Evolutionary conservation across 37 sponge, comb jelly and placozoan genomes (phyloP), one percentile per base, ranked within the genome.

Genomic region (Amphimedon queenslandica): DNA sequence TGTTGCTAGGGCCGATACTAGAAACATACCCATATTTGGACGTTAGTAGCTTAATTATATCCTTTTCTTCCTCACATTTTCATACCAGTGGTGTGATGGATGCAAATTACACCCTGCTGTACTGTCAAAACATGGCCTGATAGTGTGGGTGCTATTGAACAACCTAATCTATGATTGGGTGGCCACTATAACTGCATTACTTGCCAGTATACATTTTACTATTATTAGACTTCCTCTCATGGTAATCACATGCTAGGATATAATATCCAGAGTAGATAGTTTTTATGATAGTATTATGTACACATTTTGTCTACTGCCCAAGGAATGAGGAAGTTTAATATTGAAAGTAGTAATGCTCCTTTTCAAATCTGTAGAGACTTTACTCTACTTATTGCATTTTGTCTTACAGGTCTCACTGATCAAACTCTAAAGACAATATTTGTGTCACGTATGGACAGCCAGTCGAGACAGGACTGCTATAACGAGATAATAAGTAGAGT

Each of bases 21-120:
- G 68, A 24, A 42, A 53, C 27, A 29, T 74, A 2, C 80, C 77
- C 21, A 23, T 89, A 1, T 73, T 84, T 80, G 90, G 90, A 75
- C 23, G 90, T 89, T 34, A 83, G 88, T 66, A 23, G 20, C 27
- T 4, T 21, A 57, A 11, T 27, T 11, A 42, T 11, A 21, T 10
- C 16, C 4, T 33, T 21, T 71, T 31, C n/a, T 25, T 43, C 32
- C 18, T 35, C 5, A 11, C 5, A 33, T 11, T 34, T 21, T 23
- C 32, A 5, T 35, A 67, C 4, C 32, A 67, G 8, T 30, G 5
- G 37, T 21, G 32, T 33, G 5, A 67, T 21, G 69, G 13, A 6
- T 18, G 51, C 71, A 70, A 43, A 42, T 67, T 30, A n/a, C n/a
- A n/a, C n/a, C n/a, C n/a, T n/a, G n/a, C n/a, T n/a, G n/a, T n/a